Evolutionary conservation across 2,797 vertebrate species (phyloP).

Genomic region (Nyctalus aviator): DNA sequence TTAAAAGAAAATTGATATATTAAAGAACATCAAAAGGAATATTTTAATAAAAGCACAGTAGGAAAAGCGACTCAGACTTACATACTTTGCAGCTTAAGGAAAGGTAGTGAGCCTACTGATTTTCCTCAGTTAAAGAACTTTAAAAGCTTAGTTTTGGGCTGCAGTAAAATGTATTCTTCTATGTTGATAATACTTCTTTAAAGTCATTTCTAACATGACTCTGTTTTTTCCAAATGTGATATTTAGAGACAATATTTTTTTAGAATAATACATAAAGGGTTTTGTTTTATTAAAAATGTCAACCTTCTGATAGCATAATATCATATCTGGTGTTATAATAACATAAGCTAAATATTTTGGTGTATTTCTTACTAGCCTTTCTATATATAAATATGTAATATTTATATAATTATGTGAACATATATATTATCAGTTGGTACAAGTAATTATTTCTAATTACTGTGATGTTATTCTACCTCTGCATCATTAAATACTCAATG

Average conservation of each 20-base stretch:
- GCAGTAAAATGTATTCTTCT: neutral
- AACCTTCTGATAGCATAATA: neutral
- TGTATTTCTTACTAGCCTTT: neutral
- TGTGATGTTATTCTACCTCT: neutral
- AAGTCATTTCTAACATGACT: neutral
- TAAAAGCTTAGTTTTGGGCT: neutral
- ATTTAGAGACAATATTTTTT: constrained; percentile 17
- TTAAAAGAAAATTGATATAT: neutral
- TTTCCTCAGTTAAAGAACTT: neutral
- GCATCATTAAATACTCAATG: neutral
- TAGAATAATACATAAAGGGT: neutral
- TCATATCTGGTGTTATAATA: neutral
- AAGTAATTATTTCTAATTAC: neutral
- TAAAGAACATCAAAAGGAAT: constrained; percentile 13
- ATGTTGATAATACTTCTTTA: neutral
- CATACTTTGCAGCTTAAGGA: neutral
- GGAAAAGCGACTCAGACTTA: neutral
- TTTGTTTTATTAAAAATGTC: neutral
- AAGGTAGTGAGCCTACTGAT: neutral
- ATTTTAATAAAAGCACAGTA: constrained; percentile 24
- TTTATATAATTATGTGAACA: neutral
- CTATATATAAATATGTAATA: neutral
- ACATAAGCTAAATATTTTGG: neutral
- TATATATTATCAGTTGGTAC: neutral
- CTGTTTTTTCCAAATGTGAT: neutral